Evolutionary conservation across 2,113 vertebrate genomes (phyloP).

Genomic region (Dipodomys merriami): DNA sequence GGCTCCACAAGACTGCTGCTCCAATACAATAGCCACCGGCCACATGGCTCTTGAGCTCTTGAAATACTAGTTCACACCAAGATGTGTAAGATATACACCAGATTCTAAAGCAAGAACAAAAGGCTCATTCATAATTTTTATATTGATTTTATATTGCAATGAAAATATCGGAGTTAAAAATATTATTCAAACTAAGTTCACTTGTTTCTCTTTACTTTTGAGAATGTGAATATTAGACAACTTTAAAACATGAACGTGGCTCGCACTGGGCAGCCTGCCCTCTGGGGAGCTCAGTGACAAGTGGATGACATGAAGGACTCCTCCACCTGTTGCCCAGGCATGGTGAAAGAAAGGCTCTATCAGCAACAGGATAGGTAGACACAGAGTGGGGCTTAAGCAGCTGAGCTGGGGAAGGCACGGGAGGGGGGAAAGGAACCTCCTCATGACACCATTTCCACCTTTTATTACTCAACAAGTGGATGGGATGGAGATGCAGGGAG

Average conservation of each 20-base stretch:
- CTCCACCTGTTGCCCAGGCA: neutral
- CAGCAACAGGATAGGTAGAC: neutral
- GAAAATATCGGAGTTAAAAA: slow-evolving; percentile 28
- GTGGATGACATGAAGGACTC: neutral
- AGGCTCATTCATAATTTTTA: slow-evolving; percentile 18
- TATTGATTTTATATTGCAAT: slow-evolving; percentile 30
- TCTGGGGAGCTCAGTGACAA: neutral
- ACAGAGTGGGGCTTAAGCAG: neutral
- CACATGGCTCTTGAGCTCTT: neutral
- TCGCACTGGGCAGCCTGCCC: neutral
- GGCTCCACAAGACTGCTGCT: neutral
- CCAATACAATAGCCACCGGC: neutral
- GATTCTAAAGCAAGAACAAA: slow-evolving; percentile 35
- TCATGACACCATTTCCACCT: slow-evolving; percentile 45
- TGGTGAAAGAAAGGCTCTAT: neutral
- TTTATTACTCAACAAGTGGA: slow-evolving; percentile 72
- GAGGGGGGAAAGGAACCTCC: neutral
- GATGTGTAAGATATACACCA: neutral
- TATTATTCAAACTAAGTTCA: slow-evolving; percentile 2
- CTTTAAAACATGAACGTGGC: neutral
- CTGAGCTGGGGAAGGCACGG: neutral
- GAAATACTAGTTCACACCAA: neutral
- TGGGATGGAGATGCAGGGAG: neutral
- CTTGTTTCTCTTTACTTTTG: neutral
- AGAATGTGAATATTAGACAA: slow-evolving; percentile 28